These are phyloP conservation scores for Scleropages formosus DNA, from an alignment of 2,797 vertebrate species.

Conservation along the genomic window DNA sequence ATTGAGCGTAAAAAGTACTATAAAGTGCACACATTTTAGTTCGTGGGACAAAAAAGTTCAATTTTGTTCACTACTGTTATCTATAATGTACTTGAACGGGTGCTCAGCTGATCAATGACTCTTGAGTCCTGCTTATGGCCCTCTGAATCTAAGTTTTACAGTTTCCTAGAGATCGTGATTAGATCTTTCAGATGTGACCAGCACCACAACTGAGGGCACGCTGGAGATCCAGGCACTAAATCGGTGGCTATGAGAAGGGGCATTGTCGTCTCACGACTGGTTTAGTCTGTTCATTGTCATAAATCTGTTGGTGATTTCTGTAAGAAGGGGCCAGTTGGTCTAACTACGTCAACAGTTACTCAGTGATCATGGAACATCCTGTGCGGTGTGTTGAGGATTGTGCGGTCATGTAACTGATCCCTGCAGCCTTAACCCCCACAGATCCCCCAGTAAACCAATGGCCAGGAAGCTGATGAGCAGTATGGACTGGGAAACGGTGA, in stretches of 20 bases:
- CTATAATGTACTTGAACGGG: too few relatives aligned
- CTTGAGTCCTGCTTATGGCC: background rate
- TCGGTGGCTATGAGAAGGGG: too few relatives aligned
- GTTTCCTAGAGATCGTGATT: background rate
- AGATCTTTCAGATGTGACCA: background rate
- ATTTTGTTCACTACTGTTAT: too few relatives aligned
- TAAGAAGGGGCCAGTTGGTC: background rate
- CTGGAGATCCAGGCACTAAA: background rate
- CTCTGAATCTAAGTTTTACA: background rate
- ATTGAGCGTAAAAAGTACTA: too few relatives aligned
- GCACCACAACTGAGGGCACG: too few relatives aligned
- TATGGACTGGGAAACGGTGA: constrained; percentile 91
- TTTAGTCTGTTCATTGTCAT: background rate
- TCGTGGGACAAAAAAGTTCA: too few relatives aligned
- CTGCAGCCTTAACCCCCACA: constrained; percentile 45
- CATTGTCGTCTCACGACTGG: background rate
- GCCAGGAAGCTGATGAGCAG: constrained; percentile 83
- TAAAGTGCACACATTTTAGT: too few relatives aligned
- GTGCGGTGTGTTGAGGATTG: background rate
- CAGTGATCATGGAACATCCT: background rate
- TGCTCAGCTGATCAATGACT: too few relatives aligned
- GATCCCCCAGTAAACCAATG: constrained; percentile 95
- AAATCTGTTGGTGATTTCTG: too few relatives aligned
- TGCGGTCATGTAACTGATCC: background rate
- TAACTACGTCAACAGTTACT: background rate